Evolutionary conservation across 1,140 invertebrate species (phyloP), one percentile per base, ranked within the genome.

Genomic region (Atopsyche davidsoni): DNA sequence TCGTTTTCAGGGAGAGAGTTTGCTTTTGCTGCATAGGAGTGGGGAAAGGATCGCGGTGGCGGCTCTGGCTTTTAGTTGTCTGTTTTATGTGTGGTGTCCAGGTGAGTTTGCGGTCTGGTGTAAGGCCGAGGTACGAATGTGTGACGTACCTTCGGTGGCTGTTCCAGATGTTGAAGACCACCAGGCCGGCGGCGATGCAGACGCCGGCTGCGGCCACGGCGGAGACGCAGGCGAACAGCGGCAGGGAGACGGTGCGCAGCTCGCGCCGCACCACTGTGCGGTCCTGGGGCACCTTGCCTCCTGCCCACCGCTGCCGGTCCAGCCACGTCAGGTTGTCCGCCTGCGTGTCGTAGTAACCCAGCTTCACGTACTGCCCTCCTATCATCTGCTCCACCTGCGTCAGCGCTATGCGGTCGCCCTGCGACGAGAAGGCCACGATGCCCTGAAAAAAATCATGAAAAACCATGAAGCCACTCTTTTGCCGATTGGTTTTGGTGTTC

Each of bases 351-450:
- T 96, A 98, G 66, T 92, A 97, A 6, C 94, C 96, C n/a, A 98
- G 73, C 60, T 92, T 88, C 11, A 89, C 82, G 67, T 99, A 99
- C 63, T 88, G 91, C 40, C 94, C 94, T 72, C 95, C 87, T 59
- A 85, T 84, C 75, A 99, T 86, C 71, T 99, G 96, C 68, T 99
- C 96, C 53, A 99, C 93, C 75, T 97, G 92, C 4, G 95, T 99
- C 66, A 95, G 78, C n/a, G 96, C 94, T 62, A 99, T 98, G 59
- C 97, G 82, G 73, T 99, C 96, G 59, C 97, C 97, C 73, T 93
- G 89, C 0, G 93, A 95, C 61, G 92, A 96, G 72, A 96, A 98
- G 3, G 91, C 91, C 35, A 96, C 92, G 57, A 85, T 80, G 40
- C 92, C 92, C 91, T 95, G 65, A 22, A 72, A 72, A 42, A 57